Evolutionary conservation across 2,113 vertebrate species (phyloP).

Genomic region (Planiliza haematocheilus): DNA sequence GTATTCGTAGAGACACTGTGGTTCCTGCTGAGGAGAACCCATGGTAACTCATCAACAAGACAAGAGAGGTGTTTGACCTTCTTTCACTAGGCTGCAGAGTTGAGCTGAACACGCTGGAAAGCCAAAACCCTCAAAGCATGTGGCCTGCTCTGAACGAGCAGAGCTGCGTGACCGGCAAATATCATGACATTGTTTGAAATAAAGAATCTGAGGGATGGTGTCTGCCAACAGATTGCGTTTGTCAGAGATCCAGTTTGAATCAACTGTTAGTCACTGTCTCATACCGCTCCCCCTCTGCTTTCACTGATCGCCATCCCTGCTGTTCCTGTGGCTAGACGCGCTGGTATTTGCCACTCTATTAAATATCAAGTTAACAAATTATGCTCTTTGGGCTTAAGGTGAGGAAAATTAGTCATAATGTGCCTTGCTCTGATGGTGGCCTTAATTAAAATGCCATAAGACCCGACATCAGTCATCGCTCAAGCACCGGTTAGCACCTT

Average conservation of each 20-base stretch:
- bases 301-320: conserved; percentile 30
- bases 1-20: conserved; percentile 19
- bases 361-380: conserved; percentile 67
- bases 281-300: conserved; percentile 10
- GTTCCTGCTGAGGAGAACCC: conserved; percentile 43
- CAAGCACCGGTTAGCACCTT: conserved; percentile 53
- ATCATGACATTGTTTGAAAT: conserved; percentile 39
- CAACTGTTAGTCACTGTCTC: conserved; percentile 36
- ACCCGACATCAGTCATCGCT: conserved; percentile 57
- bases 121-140: conserved; percentile 45
- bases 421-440: conserved; percentile 59
- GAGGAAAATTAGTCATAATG: conserved; percentile 66
- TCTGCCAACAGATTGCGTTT: conserved; percentile 20
- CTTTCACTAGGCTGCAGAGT: conserved; percentile 74
- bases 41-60: conserved; percentile 75
- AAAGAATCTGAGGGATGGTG: neutral
- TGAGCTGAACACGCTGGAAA: conserved; percentile 64
- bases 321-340: conserved; percentile 15
- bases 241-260: conserved; percentile 29
- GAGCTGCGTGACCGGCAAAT: conserved; percentile 38
- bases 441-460: conserved; percentile 72
- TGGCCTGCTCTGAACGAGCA: conserved; percentile 42
- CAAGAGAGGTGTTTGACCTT: conserved; percentile 71
- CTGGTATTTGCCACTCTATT: conserved; percentile 45
- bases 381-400: conserved; percentile 57